These are phyloP conservation scores for Drosophila phalerata DNA, from an alignment of 2,888 invertebrate species.

Conservation along the genomic window DNA sequence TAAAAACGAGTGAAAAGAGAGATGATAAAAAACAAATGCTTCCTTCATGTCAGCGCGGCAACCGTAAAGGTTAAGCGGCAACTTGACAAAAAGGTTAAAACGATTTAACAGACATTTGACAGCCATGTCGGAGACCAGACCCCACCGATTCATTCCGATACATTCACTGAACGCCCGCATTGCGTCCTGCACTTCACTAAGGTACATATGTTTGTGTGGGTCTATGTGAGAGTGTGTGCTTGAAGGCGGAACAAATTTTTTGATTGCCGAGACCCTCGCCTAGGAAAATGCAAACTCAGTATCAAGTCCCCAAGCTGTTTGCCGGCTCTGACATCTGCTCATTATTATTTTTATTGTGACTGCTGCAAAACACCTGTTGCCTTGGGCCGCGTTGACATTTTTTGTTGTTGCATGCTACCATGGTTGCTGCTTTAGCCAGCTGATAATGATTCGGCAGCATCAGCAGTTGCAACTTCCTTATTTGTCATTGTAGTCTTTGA, in stretches of 20 bases:
- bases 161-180: slow-evolving; percentile 58
- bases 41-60: slow-evolving; percentile 75
- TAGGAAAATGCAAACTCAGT: slow-evolving; percentile 55
- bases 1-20: not conserved
- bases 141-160: slow-evolving; percentile 47
- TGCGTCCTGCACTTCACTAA: slow-evolving; percentile 49
- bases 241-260: slow-evolving; percentile 71
- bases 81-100: slow-evolving; percentile 83
- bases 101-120: slow-evolving; percentile 78
- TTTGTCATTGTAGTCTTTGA: slow-evolving; percentile 77
- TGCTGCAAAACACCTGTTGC: slow-evolving; percentile 65
- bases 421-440: slow-evolving; percentile 25
- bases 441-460: slow-evolving; percentile 70
- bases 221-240: slow-evolving; percentile 19
- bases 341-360: slow-evolving; percentile 49
- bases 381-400: slow-evolving; percentile 64
- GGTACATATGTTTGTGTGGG: not conserved
- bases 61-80: slow-evolving; percentile 83
- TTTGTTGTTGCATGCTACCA: slow-evolving; percentile 30
- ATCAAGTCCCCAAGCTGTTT: slow-evolving; percentile 29
- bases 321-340: slow-evolving; percentile 38
- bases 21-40: slow-evolving; percentile 59
- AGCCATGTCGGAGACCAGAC: slow-evolving; percentile 39
- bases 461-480: slow-evolving; percentile 70
- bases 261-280: slow-evolving; percentile 59